Evolutionary conservation across 2,888 invertebrate species (phyloP).

Genomic region (Dryobotodes eremita): DNA sequence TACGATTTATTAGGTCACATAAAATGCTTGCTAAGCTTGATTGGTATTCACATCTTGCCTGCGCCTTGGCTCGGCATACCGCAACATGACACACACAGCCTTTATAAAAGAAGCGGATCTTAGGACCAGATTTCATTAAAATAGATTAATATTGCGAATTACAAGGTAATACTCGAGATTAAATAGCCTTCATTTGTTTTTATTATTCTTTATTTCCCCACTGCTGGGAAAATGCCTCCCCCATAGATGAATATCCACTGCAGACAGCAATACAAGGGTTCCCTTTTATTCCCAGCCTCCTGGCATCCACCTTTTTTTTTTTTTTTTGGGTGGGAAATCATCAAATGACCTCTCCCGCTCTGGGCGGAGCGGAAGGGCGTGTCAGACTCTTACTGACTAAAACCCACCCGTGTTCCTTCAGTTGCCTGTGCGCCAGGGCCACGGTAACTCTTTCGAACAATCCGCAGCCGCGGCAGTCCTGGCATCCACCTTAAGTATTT

Average conservation of each 20-base stretch:
- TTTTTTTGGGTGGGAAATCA: too few relatives aligned
- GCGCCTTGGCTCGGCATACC: neutral
- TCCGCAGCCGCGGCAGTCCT: neutral
- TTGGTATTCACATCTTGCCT: slow-evolving; percentile 22
- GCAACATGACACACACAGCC: neutral
- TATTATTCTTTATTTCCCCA: neutral
- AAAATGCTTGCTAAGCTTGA: slow-evolving; percentile 11
- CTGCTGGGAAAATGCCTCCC: neutral
- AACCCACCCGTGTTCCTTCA: too few relatives aligned
- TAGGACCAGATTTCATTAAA: neutral
- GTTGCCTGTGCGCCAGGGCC: too few relatives aligned
- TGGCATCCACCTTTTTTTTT: neutral
- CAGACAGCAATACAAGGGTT: neutral
- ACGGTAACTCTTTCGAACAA: too few relatives aligned
- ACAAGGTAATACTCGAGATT: neutral
- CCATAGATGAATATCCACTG: neutral
- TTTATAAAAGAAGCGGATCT: neutral
- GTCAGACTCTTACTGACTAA: too few relatives aligned
- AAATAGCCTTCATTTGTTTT: neutral
- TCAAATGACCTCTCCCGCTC: too few relatives aligned
- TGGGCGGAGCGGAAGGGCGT: too few relatives aligned
- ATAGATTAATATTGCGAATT: neutral
- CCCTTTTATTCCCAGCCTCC: neutral
- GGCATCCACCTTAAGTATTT: neutral
- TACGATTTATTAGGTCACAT: slow-evolving; percentile 19